Percentiles rank a stretch among this genome's conserved stretches.
These are phyloP conservation scores for Tinea trinotella DNA, from an alignment of 2,888 invertebrate species.

Conservation along the genomic window DNA sequence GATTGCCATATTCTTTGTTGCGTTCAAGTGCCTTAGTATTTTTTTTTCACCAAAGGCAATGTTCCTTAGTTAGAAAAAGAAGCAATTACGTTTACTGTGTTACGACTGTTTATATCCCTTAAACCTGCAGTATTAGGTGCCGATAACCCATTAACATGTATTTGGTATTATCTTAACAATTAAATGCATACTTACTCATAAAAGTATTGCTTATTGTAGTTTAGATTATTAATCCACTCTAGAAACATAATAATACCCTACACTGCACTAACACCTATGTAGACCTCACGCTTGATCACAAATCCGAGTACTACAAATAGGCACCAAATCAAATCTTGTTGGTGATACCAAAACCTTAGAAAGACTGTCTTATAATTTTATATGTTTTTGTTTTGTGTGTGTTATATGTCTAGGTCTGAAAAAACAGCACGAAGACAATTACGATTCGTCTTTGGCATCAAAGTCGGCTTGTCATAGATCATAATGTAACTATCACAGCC, in stretches of 20 bases:
- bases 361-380: conserved; percentile 10
- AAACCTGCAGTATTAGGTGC: too few relatives aligned
- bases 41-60: too few relatives aligned
- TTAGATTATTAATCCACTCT: background rate
- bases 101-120: too few relatives aligned
- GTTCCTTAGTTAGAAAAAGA: too few relatives aligned
- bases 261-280: background rate
- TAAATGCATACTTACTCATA: too few relatives aligned
- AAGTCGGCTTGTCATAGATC: conserved; percentile 88
- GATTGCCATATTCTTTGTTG: too few relatives aligned
- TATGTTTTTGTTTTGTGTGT: background rate
- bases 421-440: conserved; percentile 19
- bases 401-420: background rate
- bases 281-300: background rate
- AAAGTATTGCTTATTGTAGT: background rate
- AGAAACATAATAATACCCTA: background rate
- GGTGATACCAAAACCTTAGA: background rate
- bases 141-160: too few relatives aligned
- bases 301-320: background rate
- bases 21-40: too few relatives aligned
- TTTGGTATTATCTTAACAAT: too few relatives aligned
- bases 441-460: conserved; percentile 77
- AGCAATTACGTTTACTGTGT: too few relatives aligned
- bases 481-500: conserved; percentile 87
- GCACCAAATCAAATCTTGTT: background rate